These are phyloP conservation scores for Bombus picipes DNA, from an alignment of 1,140 invertebrate genomes.

Conservation along the genomic window DNA sequence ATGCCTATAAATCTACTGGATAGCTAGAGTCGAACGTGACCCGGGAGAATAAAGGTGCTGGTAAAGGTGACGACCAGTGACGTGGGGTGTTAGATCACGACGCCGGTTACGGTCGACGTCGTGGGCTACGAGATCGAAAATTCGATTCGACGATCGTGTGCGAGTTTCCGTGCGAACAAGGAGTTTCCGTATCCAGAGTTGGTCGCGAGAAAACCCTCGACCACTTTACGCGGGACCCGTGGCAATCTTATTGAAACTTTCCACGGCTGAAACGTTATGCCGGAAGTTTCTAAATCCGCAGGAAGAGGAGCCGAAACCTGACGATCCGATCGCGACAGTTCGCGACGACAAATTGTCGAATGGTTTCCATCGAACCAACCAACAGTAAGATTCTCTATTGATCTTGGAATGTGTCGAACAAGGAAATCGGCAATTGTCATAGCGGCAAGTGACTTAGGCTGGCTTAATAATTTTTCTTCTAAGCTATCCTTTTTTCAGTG, in stretches of 20 bases:
- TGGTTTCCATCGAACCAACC: not conserved
- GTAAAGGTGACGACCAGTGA: constrained; percentile 47
- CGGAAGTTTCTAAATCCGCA: not conserved
- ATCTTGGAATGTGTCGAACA: no score
- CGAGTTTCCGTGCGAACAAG: constrained; percentile 54
- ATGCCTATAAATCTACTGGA: constrained; percentile 45
- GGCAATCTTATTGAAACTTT: constrained; percentile 68
- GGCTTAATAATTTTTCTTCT: no score
- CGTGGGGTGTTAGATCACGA: constrained; percentile 17
- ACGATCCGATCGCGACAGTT: constrained; percentile 14
- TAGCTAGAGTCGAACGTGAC: constrained; percentile 28
- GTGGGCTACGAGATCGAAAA: constrained; percentile 48
- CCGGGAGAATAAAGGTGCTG: constrained; percentile 27
- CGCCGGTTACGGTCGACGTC: constrained; percentile 7
- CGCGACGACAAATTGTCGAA: constrained; percentile 4
- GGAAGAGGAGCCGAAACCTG: not conserved
- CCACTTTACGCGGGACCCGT: constrained; percentile 35
- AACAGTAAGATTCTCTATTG: no score
- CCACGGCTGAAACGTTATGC: not conserved
- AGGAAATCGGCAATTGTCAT: not conserved
- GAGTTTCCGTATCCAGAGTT: not conserved
- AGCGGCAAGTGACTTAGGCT: not conserved
- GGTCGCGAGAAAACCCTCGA: constrained; percentile 19
- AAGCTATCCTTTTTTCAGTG: no score
- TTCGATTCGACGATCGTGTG: constrained; percentile 62